A percentile compares a stretch with the other conserved stretches of the same genome.
phyloP scores from a whole-genome alignment of 2,797 vertebrate species.

The Otus scops region DNA sequence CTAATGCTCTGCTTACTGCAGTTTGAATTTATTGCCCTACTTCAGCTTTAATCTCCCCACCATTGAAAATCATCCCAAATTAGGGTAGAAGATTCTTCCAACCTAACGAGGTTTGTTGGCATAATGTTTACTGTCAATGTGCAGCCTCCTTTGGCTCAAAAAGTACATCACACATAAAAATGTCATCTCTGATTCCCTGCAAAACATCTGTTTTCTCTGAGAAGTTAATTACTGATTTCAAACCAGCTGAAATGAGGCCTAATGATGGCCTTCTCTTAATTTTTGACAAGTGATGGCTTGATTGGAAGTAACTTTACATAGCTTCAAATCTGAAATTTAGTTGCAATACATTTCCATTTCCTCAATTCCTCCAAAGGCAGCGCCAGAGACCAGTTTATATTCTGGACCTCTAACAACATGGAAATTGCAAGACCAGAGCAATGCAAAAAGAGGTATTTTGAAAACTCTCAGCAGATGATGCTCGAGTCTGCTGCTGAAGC shows the following conservation, averaged over 20 bases:
- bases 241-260: conserved; percentile 54
- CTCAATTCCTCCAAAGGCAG: background rate
- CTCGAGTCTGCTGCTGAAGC: background rate
- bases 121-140: conserved; percentile 51
- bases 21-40: background rate
- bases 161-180: conserved; percentile 9
- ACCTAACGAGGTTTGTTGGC: conserved; percentile 29
- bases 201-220: conserved; percentile 59
- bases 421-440: background rate
- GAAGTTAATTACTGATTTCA: conserved; percentile 66
- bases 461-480: background rate
- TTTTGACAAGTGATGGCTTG: conserved; percentile 56
- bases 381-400: background rate
- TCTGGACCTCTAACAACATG: background rate
- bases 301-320: conserved; percentile 40
- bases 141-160: conserved; percentile 52
- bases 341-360: conserved; percentile 5
- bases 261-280: conserved; percentile 60
- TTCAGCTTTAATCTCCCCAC: background rate
- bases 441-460: background rate
- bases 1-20: background rate
- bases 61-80: background rate
- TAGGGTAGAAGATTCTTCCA: conserved; percentile 1
- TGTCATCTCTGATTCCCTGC: conserved; percentile 45
- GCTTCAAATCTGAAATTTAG: conserved; percentile 41